Conservation (phyloP, 2,888 invertebrate genomes). For the Agrenia bidenticulata region DNA sequence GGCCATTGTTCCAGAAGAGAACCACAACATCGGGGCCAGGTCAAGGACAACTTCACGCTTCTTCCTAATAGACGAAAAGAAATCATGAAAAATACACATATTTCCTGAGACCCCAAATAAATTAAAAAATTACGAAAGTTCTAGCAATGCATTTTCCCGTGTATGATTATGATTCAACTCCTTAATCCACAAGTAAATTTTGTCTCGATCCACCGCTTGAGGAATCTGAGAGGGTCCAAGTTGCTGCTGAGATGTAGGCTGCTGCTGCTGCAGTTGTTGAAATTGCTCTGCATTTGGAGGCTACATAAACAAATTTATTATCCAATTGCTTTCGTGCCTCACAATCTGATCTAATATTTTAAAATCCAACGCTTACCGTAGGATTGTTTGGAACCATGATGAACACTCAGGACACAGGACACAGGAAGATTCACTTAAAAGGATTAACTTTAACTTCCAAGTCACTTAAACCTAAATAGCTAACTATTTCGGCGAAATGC, state of each 20-base stretch:
- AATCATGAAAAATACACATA: not conserved
- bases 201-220: conserved; percentile 74
- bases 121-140: conserved; percentile 69
- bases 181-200: conserved; percentile 87
- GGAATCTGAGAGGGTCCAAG: conserved; percentile 48
- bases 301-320: not conserved
- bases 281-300: conserved; percentile 27
- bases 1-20: conserved; percentile 95
- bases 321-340: not conserved
- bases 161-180: conserved; percentile 92
- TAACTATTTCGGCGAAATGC: too few relatives aligned
- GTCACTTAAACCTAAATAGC: too few relatives aligned
- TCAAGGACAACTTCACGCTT: conserved; percentile 90
- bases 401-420: not conserved
- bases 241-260: conserved; percentile 31
- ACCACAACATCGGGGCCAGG: conserved; percentile 97
- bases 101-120: not conserved
- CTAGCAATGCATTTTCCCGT: conserved; percentile 92
- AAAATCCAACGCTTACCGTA: conserved; percentile 3
- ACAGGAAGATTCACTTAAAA: too few relatives aligned
- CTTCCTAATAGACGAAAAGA: conserved; percentile 62
- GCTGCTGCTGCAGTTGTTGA: conserved; percentile 16
- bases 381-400: conserved; percentile 13
- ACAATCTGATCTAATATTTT: too few relatives aligned
- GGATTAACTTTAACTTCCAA: too few relatives aligned